Conservation (phyloP, 2,113 vertebrate genomes). For the Gambusia holbrooki region DNA sequence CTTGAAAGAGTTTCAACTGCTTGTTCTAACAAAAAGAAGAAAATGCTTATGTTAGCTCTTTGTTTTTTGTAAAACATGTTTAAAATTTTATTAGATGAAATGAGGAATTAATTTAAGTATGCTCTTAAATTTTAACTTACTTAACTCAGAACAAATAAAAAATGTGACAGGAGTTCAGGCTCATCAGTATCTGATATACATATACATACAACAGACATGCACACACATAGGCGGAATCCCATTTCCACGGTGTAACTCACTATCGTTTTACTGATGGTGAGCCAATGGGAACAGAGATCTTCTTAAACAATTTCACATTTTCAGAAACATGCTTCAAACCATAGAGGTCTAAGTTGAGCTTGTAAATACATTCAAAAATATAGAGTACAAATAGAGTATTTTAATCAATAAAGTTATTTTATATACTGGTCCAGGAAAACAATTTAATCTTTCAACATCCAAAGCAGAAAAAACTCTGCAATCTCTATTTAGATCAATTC, state of each 20-base stretch:
- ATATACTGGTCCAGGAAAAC: background rate
- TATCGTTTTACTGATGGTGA: background rate
- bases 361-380: background rate
- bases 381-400: no score
- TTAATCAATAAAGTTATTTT: background rate
- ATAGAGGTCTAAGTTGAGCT: background rate
- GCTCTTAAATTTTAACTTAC: background rate
- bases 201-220: slow-evolving; percentile 24
- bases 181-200: slow-evolving; percentile 1
- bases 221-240: background rate
- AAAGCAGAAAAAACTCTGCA: background rate
- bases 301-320: background rate
- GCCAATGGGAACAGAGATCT: background rate
- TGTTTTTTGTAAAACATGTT: slow-evolving; percentile 27
- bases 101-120: slow-evolving; percentile 19
- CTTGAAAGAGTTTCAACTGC: slow-evolving; percentile 80
- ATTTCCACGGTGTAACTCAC: background rate
- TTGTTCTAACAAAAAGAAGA: slow-evolving; percentile 77
- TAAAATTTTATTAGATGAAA: slow-evolving; percentile 13
- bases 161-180: slow-evolving; percentile 23
- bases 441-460: background rate
- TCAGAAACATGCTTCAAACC: background rate
- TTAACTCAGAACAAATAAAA: slow-evolving; percentile 29
- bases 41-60: slow-evolving; percentile 63
- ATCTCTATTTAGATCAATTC: background rate